Base-by-base conservation (phyloP, 2,888 invertebrate species). In the Imbricaverruca yamaguchii region DNA sequence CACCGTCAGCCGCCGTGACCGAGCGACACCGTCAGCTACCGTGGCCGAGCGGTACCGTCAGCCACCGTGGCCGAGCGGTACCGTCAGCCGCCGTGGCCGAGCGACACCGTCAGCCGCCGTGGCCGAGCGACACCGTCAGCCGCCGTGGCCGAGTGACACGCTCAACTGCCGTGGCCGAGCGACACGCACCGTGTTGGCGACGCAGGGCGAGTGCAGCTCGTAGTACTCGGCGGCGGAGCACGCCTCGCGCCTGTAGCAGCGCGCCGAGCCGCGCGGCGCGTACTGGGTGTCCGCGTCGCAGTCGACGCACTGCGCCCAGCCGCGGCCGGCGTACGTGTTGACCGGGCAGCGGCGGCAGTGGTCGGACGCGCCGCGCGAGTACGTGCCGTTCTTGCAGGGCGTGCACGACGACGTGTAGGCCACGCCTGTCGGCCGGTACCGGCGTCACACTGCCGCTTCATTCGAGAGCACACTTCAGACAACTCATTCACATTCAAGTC, bases 171-270 rank as follows among this genome's bases (percentile, higher is more conserved):
- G 39, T 39, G 39, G 39, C 39, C 39, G 39, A 9, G 21, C 25
- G 23, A 11, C 78, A 55, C 55, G 12, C 18, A 82, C 59, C 63
- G n/a, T 80, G 69, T 80, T 80, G 55, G 77, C 15, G n/a, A 80
- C 87, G 85, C 90, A 90, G 0, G 89, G 88, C 55, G 88, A 87
- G 82, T 88, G 87, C 57, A 87, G 86, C 81, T 88, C 87, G 84
- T 88, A 89, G 85, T 88, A 91, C 85, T 91, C 91, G 69, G 87
- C 85, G 53, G 85, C 85, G 3, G 87, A 87, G 85, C 91, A 91
- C 0, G 89, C 85, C 55, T 89, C 89, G 80, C 89, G 85, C 21
- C 85, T 84, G 39, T 85, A 84, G 84, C 91, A 91, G 63, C 85
- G 85, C 0, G 86, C 83, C 3, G 90, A 87, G 21, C 89, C 90